Conservation (phyloP, 2,888 invertebrate species). For the Sminthurides aquaticus region DNA sequence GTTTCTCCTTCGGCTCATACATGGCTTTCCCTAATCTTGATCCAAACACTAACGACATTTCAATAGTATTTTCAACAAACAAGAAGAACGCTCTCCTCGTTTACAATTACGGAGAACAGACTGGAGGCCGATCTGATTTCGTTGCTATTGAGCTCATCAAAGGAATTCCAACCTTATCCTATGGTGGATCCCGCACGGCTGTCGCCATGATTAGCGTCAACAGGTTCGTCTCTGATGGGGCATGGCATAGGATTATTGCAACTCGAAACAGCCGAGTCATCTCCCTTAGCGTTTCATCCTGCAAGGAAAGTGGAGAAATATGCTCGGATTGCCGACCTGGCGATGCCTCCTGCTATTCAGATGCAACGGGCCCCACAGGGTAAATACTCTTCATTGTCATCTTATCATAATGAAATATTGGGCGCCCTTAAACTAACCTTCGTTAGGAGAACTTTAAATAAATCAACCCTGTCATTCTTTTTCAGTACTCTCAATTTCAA, state of each 20-base stretch:
- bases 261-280: constrained; percentile 82
- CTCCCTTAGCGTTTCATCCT: constrained; percentile 71
- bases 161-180: constrained; percentile 79
- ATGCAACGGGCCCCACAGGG: constrained; percentile 82
- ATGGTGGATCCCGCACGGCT: constrained; percentile 79
- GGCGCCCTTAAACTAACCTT: too few species aligned
- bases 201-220: constrained; percentile 70
- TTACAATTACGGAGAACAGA: constrained; percentile 83
- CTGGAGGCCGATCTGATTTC: constrained; percentile 83
- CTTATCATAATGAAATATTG: too few species aligned
- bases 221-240: constrained; percentile 69
- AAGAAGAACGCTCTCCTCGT: constrained; percentile 77
- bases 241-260: constrained; percentile 86
- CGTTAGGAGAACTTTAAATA: too few species aligned
- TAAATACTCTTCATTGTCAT: constrained; percentile 50
- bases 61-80: constrained; percentile 81
- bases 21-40: constrained; percentile 81
- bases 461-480: too few species aligned
- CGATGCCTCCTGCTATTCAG: constrained; percentile 72
- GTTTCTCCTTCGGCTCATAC: constrained; percentile 80
- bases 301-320: constrained; percentile 75
- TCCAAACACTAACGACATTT: constrained; percentile 82
- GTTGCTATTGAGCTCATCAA: constrained; percentile 80
- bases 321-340: constrained; percentile 81
- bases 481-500: constrained; percentile 83